A percentile compares a stretch with the other conserved stretches of the same genome.
phyloP scores from a whole-genome alignment of 2,797 vertebrate species.

The Pachyuromys duprasi region DNA sequence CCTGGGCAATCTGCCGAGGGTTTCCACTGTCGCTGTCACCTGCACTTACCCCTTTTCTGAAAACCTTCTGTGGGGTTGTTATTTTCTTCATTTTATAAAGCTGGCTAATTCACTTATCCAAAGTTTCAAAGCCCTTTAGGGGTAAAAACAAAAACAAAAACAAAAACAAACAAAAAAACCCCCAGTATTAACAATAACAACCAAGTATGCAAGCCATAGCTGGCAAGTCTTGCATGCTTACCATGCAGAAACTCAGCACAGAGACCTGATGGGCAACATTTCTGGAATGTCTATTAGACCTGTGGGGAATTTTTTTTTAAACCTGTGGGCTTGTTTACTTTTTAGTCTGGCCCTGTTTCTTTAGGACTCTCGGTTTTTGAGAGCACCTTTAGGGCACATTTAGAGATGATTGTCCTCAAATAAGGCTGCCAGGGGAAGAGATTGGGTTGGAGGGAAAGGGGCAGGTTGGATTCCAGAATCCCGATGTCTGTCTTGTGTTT shows the following conservation, averaged over 20 bases:
- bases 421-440: neutral
- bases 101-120: neutral
- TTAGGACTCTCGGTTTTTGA: neutral
- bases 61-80: neutral
- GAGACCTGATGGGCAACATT: neutral
- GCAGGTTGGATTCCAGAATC: neutral
- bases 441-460: neutral
- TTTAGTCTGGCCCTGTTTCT: conserved; percentile 8
- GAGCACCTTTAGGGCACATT: neutral
- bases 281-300: neutral
- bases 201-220: neutral
- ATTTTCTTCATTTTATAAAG: neutral
- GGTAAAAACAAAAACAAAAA: neutral
- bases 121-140: neutral
- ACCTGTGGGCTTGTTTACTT: neutral
- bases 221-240: neutral
- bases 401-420: neutral
- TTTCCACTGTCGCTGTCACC: neutral
- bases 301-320: neutral
- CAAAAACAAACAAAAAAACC: neutral
- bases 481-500: neutral
- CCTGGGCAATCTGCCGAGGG: neutral
- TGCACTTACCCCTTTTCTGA: neutral
- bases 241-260: neutral
- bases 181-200: neutral